Evolutionary conservation across 2,888 invertebrate genomes (phyloP).

Genomic region (Hemaris fuciformis): DNA sequence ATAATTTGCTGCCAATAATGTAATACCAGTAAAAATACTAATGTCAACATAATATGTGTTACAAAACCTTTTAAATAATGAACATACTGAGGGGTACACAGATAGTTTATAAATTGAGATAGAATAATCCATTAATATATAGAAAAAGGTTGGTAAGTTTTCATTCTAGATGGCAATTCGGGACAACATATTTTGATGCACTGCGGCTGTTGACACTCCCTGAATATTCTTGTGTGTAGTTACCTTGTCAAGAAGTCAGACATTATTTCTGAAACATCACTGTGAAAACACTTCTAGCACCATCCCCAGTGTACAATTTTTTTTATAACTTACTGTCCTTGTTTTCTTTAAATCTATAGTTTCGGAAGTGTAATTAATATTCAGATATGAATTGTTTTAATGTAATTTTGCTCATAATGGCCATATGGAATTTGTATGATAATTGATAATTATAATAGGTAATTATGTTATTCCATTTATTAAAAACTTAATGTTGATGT

Average conservation of each 20-base stretch:
- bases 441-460: constrained; percentile 38
- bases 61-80: background rate
- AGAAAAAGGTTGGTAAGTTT: background rate
- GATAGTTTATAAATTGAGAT: background rate
- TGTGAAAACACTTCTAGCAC: background rate
- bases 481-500: constrained; percentile 76
- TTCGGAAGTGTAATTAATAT: constrained; percentile 1
- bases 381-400: constrained; percentile 14
- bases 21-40: background rate
- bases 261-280: background rate
- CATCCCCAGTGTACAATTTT: background rate
- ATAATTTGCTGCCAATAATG: background rate
- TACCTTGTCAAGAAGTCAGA: constrained; percentile 2
- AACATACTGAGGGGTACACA: background rate
- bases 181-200: background rate
- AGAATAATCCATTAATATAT: background rate
- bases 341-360: constrained; percentile 7
- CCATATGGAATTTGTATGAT: constrained; percentile 61
- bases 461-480: constrained; percentile 66
- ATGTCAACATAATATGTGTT: background rate
- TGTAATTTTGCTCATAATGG: constrained; percentile 45
- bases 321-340: constrained; percentile 1
- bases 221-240: background rate
- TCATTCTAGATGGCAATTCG: background rate
- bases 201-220: background rate